Evolutionary conservation across 2,888 invertebrate species (phyloP), one percentile per base, ranked within the genome.

Genomic region (Xanthorhoe designata): DNA sequence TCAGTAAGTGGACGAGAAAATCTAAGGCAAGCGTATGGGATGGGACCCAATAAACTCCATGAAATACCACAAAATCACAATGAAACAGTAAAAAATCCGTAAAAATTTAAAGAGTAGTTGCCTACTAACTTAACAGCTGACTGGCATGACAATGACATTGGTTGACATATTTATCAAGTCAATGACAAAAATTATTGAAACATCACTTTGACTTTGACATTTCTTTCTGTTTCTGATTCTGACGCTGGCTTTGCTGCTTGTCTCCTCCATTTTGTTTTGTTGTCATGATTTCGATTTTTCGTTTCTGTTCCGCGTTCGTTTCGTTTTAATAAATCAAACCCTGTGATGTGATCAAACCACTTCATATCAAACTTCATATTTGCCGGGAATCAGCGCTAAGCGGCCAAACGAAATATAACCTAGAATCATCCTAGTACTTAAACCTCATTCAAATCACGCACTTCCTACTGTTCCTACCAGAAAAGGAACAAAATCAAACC

Each of bases 351-450:
- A 38, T 38, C 3, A 6, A 13, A n/a, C 45, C 45, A 45, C 55
- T 45, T 45, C n/a, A n/a, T n/a, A n/a, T n/a, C n/a, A n/a, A n/a
- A n/a, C n/a, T n/a, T n/a, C 42, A 55, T 19, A 32, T 53, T 15
- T 35, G 7, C 32, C 53, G 53, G 32, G 53, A 53, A 56, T 42
- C 24, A 24, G 45, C 42, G 24, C 65, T 24, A 13, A 24, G 13
- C 51, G 24, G 13, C 10, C 50, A 13, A 13, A 24, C 9, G 38
- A 4, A 7, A 7, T 32, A 0, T 7, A 32, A 24, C 47, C 42
- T 42, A 51, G 2, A 59, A 38, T 7, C 19, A 19, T 19, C 35
- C 18, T n/a, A n/a, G n/a, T n/a, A 59, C 45, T n/a, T 29, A 19
- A 53, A 53, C 32, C 29, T 29, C 29, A 52, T 32, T 29, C n/a